These are phyloP conservation scores for Dysdera silvatica DNA, from an alignment of 1,140 invertebrate species.

Conservation along the genomic window DNA sequence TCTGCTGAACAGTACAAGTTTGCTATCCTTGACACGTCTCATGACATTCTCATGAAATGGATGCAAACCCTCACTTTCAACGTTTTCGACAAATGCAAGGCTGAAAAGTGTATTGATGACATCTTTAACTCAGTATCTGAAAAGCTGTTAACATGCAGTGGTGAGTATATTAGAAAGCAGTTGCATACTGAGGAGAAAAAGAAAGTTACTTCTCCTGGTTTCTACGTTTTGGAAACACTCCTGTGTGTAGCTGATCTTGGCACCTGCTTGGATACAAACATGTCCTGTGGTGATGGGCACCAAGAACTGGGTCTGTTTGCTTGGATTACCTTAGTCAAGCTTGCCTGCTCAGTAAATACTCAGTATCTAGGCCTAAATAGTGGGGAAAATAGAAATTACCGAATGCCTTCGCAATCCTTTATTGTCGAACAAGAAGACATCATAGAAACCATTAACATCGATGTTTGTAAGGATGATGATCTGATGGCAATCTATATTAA, in stretches of 20 bases:
- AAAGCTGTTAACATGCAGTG: not conserved
- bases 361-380: conserved; percentile 12
- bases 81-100: not conserved
- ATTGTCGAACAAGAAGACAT: conserved; percentile 8
- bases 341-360: conserved; percentile 20
- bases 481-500: too few species aligned
- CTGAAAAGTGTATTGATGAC: conserved; percentile 1
- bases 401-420: not conserved
- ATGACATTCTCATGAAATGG: conserved; percentile 1
- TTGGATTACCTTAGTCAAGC: conserved; percentile 17
- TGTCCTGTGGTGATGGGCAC: not conserved
- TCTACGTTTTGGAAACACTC: conserved; percentile 9
- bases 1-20: not conserved
- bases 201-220: conserved; percentile 11
- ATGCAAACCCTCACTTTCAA: conserved; percentile 7
- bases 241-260: conserved; percentile 1
- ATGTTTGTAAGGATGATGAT: too few species aligned
- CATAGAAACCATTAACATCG: conserved; percentile 1
- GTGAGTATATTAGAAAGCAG: not conserved
- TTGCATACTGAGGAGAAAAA: not conserved
- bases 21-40: not conserved
- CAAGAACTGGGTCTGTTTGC: conserved; percentile 13
- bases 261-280: not conserved
- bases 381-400: not conserved
- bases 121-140: not conserved